Conservation (phyloP, 2,113 vertebrate species). For the Ciconia maguari region DNA sequence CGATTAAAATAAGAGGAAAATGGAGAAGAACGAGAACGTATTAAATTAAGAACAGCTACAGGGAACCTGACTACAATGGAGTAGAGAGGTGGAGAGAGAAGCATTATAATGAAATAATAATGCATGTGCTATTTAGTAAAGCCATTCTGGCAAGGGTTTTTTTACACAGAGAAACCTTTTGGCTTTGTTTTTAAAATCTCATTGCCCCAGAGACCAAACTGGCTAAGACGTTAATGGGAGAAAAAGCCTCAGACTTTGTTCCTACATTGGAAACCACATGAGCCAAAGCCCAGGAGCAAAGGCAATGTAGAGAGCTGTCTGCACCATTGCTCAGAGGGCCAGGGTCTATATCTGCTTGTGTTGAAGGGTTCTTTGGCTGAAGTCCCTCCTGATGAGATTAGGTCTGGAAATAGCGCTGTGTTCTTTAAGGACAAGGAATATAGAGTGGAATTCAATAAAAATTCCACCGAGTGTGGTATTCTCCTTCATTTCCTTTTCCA, state of each 20-base stretch:
- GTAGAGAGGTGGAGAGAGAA: not conserved
- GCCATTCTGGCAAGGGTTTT: not conserved
- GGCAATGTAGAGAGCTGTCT: not conserved
- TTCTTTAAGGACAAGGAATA: not conserved
- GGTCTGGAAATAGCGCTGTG: not conserved
- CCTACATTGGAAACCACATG: not conserved
- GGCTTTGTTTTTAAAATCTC: not conserved
- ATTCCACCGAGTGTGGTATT: not conserved
- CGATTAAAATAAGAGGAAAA: not conserved
- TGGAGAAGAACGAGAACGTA: not conserved
- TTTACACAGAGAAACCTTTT: not conserved
- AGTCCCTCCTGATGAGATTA: not conserved
- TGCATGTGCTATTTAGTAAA: not conserved
- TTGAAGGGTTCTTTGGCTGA: not conserved
- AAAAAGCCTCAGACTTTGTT: not conserved
- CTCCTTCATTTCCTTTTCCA: constrained; percentile 40
- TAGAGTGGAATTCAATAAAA: constrained; percentile 17
- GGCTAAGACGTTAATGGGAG: not conserved
- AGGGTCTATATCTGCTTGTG: not conserved
- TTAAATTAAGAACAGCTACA: not conserved
- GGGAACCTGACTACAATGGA: not conserved
- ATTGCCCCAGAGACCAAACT: not conserved
- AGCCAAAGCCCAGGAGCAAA: not conserved
- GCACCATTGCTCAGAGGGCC: not conserved
- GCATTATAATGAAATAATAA: not conserved